Evolutionary conservation across 1,140 invertebrate species (phyloP).

Genomic region (Artemia franciscana): DNA sequence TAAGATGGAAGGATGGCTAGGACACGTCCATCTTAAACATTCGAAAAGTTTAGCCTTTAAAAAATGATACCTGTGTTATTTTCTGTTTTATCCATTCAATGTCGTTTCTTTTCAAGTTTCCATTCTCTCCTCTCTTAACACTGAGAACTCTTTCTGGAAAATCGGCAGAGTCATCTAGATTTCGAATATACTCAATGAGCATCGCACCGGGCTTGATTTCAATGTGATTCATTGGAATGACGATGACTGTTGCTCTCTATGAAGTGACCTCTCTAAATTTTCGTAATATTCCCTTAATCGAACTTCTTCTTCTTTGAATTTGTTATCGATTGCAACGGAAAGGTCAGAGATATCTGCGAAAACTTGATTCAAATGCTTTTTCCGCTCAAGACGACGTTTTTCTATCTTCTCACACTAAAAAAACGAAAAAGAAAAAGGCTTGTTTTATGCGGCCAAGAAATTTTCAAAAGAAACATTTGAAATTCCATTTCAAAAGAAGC

Average conservation of each 20-base stretch:
- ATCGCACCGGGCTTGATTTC: conserved; percentile 7
- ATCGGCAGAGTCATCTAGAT: background rate
- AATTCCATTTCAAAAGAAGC: too few species aligned
- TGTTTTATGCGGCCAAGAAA: too few species aligned
- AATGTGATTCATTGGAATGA: too few species aligned
- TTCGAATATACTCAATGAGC: conserved; percentile 9
- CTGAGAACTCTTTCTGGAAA: background rate
- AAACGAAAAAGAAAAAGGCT: too few species aligned
- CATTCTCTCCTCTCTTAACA: background rate
- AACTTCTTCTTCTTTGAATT: conserved; percentile 50
- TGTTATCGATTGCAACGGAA: conserved; percentile 32
- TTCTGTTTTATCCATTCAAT: conserved; percentile 18
- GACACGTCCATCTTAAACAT: too few species aligned
- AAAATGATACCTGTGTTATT: conserved; percentile 8
- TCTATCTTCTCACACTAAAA: background rate
- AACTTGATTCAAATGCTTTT: background rate
- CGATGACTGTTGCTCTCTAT: too few species aligned
- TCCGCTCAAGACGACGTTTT: background rate
- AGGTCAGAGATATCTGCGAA: conserved; percentile 11
- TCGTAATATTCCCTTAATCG: conserved; percentile 44
- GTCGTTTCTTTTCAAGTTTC: conserved; percentile 25
- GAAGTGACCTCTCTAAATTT: conserved; percentile 44
- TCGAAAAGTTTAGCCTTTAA: too few species aligned
- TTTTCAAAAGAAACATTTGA: too few species aligned
- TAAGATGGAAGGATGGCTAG: too few species aligned